Conservation (phyloP, 2,888 invertebrate species). For the Marronus borbonicus region DNA sequence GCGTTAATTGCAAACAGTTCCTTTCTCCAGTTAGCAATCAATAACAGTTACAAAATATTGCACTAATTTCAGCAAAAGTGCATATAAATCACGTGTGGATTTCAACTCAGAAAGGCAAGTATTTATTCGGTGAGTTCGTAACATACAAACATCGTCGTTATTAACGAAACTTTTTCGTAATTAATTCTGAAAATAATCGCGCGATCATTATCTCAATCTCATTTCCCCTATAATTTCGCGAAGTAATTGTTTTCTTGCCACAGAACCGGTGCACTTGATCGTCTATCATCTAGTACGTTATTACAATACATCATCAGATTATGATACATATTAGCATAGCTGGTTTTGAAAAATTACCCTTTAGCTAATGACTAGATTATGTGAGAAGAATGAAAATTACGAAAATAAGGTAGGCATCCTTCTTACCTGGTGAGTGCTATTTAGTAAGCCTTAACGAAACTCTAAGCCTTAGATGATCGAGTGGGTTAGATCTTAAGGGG, state of each 20-base stretch:
- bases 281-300: conserved; percentile 25
- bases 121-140: not conserved
- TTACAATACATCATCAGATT: conserved; percentile 31
- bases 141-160: not conserved
- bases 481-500: not conserved
- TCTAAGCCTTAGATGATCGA: not conserved
- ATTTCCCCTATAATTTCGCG: conserved; percentile 29
- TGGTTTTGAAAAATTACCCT: conserved; percentile 14
- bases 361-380: conserved; percentile 20
- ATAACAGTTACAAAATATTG: too few relatives aligned
- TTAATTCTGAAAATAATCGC: conserved; percentile 30
- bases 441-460: not conserved
- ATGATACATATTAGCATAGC: conserved; percentile 21
- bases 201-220: conserved; percentile 18
- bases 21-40: too few relatives aligned
- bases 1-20: too few relatives aligned
- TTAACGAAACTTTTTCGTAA: conserved; percentile 27
- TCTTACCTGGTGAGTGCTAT: not conserved
- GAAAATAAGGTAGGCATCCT: not conserved
- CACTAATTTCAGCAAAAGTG: not conserved
- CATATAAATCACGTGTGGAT: not conserved
- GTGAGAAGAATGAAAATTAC: conserved; percentile 6
- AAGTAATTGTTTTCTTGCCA: conserved; percentile 30
- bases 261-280: conserved; percentile 21
- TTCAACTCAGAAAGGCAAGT: not conserved